Percentiles rank a stretch among this genome's conserved stretches.
These are phyloP conservation scores for Mesaphorura yosii DNA, from an alignment of 1,140 invertebrate species.

Conservation along the genomic window DNA sequence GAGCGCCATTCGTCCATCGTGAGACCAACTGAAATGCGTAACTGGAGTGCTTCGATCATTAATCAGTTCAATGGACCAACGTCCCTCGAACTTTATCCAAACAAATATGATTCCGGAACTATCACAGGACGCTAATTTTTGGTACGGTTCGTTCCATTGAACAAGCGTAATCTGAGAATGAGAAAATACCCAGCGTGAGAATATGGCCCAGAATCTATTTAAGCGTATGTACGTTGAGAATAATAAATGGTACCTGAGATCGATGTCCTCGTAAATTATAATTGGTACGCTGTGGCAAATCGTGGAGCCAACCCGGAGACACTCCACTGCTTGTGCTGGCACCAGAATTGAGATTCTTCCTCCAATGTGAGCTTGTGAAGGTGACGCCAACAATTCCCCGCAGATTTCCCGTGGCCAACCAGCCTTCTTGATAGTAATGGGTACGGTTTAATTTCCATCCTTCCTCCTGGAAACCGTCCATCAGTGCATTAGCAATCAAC, in stretches of 20 bases:
- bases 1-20: slow-evolving; percentile 93
- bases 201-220: no score
- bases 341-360: slow-evolving; percentile 53
- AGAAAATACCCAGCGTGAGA: no score
- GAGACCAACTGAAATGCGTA: slow-evolving; percentile 75
- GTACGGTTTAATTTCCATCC: slow-evolving; percentile 86
- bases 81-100: slow-evolving; percentile 95
- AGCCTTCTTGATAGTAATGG: slow-evolving; percentile 97
- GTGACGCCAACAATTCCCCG: slow-evolving; percentile 90
- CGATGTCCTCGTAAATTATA: slow-evolving; percentile 95
- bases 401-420: slow-evolving; percentile 89
- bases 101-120: slow-evolving; percentile 96
- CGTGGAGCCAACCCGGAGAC: no score
- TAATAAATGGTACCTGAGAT: slow-evolving; percentile 57
- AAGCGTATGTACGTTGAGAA: no score
- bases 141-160: slow-evolving; percentile 98
- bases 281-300: slow-evolving; percentile 80
- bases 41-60: slow-evolving; percentile 95
- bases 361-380: slow-evolving; percentile 84
- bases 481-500: background rate
- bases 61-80: slow-evolving; percentile 94
- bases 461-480: slow-evolving; percentile 56
- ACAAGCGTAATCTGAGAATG: slow-evolving; percentile 76
- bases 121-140: slow-evolving; percentile 95
- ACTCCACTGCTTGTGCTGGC: no score